Conservation (phyloP, 2,888 invertebrate genomes). For the Apoderus coryli region DNA sequence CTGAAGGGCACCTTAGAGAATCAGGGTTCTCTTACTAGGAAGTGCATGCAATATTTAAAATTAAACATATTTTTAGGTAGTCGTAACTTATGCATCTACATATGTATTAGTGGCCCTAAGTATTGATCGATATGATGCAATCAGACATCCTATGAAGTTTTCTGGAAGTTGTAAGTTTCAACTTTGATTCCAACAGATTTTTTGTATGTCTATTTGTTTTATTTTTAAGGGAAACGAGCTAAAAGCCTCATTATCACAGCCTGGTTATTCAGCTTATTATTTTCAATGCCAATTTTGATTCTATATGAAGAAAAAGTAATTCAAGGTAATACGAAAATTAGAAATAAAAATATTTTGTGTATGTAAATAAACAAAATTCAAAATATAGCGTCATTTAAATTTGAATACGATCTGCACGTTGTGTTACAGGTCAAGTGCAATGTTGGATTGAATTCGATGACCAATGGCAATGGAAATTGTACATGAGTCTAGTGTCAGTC, state of each 20-base stretch:
- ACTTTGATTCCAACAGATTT: too few relatives aligned
- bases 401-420: too few relatives aligned
- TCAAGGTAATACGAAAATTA: constrained; percentile 42
- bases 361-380: too few relatives aligned
- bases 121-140: constrained; percentile 86
- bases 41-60: too few relatives aligned
- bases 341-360: too few relatives aligned
- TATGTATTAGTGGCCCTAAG: constrained; percentile 85
- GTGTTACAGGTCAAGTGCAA: constrained; percentile 38
- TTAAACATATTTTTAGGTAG: constrained; percentile 44
- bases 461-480: constrained; percentile 69
- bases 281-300: constrained; percentile 69
- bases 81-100: constrained; percentile 84
- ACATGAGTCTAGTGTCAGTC: constrained; percentile 71
- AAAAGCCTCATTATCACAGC: constrained; percentile 63
- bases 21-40: too few relatives aligned
- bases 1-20: too few relatives aligned
- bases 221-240: constrained; percentile 67
- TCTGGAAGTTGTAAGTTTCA: constrained; percentile 80
- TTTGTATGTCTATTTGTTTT: too few relatives aligned
- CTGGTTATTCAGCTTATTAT: constrained; percentile 69
- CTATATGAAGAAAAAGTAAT: constrained; percentile 67
- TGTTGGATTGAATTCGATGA: constrained; percentile 75
- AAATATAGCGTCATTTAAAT: too few relatives aligned
- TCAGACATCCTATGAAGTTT: constrained; percentile 90